Evolutionary conservation across 2,797 vertebrate genomes (phyloP).

Genomic region (Artibeus jamaicensis): DNA sequence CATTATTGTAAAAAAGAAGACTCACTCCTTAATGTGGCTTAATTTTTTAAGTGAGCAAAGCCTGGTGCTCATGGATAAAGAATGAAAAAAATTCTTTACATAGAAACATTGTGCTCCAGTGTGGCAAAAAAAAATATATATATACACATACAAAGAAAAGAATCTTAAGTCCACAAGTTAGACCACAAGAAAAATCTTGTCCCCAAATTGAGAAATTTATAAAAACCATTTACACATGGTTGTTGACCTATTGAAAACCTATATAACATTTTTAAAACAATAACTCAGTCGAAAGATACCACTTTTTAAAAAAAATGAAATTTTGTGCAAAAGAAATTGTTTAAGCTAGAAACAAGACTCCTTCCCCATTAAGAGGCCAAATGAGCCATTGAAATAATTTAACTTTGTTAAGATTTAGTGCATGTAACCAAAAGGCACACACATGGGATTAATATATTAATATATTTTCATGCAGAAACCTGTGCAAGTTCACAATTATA

Average conservation of each 20-base stretch:
- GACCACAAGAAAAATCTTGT: slow-evolving; percentile 79
- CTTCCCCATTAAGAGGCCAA: slow-evolving; percentile 69
- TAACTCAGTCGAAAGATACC: slow-evolving; percentile 77
- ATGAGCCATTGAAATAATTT: slow-evolving; percentile 76
- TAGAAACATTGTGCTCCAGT: slow-evolving; percentile 86
- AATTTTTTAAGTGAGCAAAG: slow-evolving; percentile 82
- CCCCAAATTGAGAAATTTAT: slow-evolving; percentile 82
- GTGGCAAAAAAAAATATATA: slow-evolving; percentile 81
- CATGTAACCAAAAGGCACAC: slow-evolving; percentile 80
- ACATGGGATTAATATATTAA: slow-evolving; percentile 74
- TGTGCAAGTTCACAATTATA: slow-evolving; percentile 73
- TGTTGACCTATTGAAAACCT: slow-evolving; percentile 82
- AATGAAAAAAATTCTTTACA: slow-evolving; percentile 85
- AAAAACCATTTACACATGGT: slow-evolving; percentile 83
- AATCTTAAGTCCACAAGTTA: slow-evolving; percentile 81
- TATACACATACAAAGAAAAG: slow-evolving; percentile 79
- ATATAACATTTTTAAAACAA: slow-evolving; percentile 78
- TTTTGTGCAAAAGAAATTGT: slow-evolving; percentile 79
- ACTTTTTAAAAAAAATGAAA: slow-evolving; percentile 69
- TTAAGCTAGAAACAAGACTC: slow-evolving; percentile 72
- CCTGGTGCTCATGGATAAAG: slow-evolving; percentile 82
- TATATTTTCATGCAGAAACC: slow-evolving; percentile 73
- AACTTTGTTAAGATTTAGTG: slow-evolving; percentile 71
- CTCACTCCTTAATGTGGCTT: slow-evolving; percentile 82
- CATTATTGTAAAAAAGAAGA: slow-evolving; percentile 85